phyloP scores from a whole-genome alignment of 2,797 vertebrate species.

The Coluber constrictor region DNA sequence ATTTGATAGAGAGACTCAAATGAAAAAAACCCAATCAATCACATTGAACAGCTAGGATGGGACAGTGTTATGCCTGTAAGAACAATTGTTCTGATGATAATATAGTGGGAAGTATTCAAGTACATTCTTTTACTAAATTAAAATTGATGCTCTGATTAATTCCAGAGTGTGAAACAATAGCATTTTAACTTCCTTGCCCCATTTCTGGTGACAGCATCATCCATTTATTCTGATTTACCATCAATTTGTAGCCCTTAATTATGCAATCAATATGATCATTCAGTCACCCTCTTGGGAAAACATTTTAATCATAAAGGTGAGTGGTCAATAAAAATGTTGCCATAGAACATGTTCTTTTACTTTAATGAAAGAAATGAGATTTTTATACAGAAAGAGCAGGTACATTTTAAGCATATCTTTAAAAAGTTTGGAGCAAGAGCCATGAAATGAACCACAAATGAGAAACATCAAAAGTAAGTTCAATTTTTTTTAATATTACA shows the following conservation, averaged over 20 bases:
- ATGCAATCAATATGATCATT: conserved; percentile 10
- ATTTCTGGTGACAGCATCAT: neutral
- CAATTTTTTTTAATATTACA: conserved; percentile 76
- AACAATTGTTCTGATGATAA: neutral
- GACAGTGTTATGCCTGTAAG: too few species aligned
- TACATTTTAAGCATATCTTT: conserved; percentile 70
- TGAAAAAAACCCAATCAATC: neutral
- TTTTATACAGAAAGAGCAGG: conserved; percentile 56
- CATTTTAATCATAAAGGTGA: conserved; percentile 17
- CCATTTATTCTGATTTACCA: neutral
- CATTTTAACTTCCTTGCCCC: neutral
- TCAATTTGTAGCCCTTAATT: conserved; percentile 13
- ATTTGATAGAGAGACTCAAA: neutral
- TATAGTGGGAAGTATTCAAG: neutral
- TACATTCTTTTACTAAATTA: neutral
- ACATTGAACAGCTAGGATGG: neutral
- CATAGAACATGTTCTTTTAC: conserved; percentile 14
- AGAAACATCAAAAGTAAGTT: conserved; percentile 82
- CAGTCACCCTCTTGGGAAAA: neutral
- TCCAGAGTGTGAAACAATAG: neutral
- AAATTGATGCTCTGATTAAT: neutral
- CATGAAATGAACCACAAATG: conserved; percentile 74
- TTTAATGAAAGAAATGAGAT: conserved; percentile 19
- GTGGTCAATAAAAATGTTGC: conserved; percentile 25
- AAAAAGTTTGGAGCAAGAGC: conserved; percentile 73